Percentiles rank a stretch among this genome's conserved stretches.
These are phyloP conservation scores for Salmo trutta DNA, from an alignment of 2,797 vertebrate genomes.

Conservation along the genomic window DNA sequence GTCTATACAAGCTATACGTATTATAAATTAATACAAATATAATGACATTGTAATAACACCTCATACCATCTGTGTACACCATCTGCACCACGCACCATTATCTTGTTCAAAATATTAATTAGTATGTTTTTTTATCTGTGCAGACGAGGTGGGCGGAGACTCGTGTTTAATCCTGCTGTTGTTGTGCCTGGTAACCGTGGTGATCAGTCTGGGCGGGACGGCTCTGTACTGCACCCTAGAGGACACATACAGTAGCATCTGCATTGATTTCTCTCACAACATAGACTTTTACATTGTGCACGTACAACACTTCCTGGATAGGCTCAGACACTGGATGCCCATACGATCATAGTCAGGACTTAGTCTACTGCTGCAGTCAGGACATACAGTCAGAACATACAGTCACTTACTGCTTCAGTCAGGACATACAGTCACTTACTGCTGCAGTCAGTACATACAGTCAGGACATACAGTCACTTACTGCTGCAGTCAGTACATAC, in stretches of 20 bases:
- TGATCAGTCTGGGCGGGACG: constrained; percentile 92
- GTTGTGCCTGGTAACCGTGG: constrained; percentile 89
- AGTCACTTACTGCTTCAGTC: not conserved
- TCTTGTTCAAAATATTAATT: too few relatives aligned
- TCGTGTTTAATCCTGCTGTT: constrained; percentile 90
- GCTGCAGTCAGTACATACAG: too few relatives aligned
- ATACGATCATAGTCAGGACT: constrained; percentile 68
- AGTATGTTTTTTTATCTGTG: constrained; percentile 23
- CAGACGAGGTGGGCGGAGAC: constrained; percentile 88
- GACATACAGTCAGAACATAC: not conserved
- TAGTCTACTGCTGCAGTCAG: not conserved
- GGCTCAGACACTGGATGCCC: constrained; percentile 82
- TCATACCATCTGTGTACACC: too few relatives aligned
- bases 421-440: too few relatives aligned
- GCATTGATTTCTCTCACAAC: constrained; percentile 89
- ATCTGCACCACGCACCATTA: not conserved
- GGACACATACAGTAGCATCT: constrained; percentile 87
- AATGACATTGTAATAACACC: not conserved
- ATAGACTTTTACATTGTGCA: constrained; percentile 87
- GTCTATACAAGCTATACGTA: too few relatives aligned
- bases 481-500: too few relatives aligned
- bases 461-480: too few relatives aligned
- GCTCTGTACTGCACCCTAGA: constrained; percentile 91
- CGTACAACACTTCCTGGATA: constrained; percentile 76
- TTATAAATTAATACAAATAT: not conserved